These are phyloP conservation scores for Dioctria rufipes DNA, from an alignment of 2,888 invertebrate species.

Conservation along the genomic window DNA sequence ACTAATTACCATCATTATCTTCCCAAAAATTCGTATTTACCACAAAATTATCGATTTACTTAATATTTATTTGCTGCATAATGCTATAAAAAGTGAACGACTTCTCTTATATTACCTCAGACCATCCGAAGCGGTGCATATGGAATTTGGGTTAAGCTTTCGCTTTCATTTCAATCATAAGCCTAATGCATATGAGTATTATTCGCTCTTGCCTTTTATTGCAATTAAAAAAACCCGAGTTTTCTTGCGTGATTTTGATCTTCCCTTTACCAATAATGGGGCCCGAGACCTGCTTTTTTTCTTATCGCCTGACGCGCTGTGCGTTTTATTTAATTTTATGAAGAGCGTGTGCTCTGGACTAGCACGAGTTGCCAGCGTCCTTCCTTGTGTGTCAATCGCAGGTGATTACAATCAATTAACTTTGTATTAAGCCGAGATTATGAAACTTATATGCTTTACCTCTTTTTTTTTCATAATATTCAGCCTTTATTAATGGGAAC, in stretches of 20 bases:
- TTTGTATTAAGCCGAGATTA: background rate
- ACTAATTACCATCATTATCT: constrained; percentile 2
- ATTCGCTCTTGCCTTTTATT: background rate
- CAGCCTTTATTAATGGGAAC: background rate
- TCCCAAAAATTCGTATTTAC: background rate
- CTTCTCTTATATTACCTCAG: background rate
- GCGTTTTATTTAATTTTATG: background rate
- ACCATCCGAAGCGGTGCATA: background rate
- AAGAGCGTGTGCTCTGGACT: constrained; percentile 5
- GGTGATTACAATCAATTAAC: constrained; percentile 10
- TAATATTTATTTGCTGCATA: background rate
- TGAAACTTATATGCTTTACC: background rate
- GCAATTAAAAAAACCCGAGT: background rate
- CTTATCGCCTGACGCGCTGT: background rate
- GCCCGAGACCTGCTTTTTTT: background rate
- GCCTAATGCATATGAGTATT: background rate
- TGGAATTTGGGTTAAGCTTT: constrained; percentile 24
- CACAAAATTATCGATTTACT: background rate
- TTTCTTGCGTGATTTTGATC: background rate
- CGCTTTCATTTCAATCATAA: constrained; percentile 3
- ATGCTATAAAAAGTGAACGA: background rate
- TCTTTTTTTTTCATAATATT: background rate
- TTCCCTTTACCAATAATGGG: background rate
- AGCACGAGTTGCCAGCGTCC: background rate
- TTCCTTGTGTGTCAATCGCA: constrained; percentile 20